Conservation (phyloP, 2,888 invertebrate species). For the Scaptodrosophila latifasciaeformis region DNA sequence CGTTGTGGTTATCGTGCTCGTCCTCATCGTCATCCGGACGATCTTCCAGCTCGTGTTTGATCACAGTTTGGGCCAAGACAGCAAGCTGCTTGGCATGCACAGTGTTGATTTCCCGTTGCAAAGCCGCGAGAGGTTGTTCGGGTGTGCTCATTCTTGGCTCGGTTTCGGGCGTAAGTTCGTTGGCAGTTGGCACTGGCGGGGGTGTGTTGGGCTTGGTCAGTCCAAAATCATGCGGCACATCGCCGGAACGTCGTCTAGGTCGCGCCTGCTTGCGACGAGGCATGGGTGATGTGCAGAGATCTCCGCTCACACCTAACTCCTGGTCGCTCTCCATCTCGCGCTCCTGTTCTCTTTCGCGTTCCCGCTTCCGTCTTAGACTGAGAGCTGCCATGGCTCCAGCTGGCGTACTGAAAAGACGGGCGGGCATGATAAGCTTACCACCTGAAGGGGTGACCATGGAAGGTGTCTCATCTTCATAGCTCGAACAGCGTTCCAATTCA, state of each 20-base stretch:
- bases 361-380: constrained; percentile 60
- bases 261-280: constrained; percentile 90
- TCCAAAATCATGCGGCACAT: constrained; percentile 76
- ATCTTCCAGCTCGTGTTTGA: constrained; percentile 75
- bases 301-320: constrained; percentile 62
- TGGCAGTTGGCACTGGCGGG: constrained; percentile 34
- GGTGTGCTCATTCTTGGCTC: constrained; percentile 2
- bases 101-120: constrained; percentile 9
- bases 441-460: constrained; percentile 71
- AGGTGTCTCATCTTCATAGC: constrained; percentile 75
- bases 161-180: not conserved
- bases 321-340: constrained; percentile 71
- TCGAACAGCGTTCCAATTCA: constrained; percentile 71
- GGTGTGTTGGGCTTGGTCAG: constrained; percentile 71
- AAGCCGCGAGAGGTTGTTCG: not conserved
- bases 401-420: constrained; percentile 71
- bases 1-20: not conserved
- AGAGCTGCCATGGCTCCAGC: constrained; percentile 49
- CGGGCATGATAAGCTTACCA: constrained; percentile 72
- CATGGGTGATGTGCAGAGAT: constrained; percentile 84
- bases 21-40: constrained; percentile 64
- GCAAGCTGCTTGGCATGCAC: constrained; percentile 21
- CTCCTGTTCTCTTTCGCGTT: constrained; percentile 62
- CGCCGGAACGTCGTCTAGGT: constrained; percentile 88
- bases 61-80: constrained; percentile 64